Evolutionary conservation across 2,797 vertebrate species (phyloP).

Genomic region (Heliangelus exortis): DNA sequence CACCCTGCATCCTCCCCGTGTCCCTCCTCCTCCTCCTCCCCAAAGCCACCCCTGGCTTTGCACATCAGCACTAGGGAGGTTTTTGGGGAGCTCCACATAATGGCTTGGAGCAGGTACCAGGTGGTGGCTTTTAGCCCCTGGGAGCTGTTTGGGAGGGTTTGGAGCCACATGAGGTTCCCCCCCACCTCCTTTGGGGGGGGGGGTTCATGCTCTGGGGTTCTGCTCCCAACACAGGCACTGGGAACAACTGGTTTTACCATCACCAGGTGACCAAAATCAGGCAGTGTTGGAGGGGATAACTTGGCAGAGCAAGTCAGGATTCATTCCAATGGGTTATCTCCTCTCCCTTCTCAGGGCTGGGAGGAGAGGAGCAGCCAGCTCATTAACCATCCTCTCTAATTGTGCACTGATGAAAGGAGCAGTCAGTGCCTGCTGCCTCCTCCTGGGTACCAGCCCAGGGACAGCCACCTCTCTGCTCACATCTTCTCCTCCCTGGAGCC

Average conservation of each 20-base stretch:
- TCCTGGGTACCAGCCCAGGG: background rate
- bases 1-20: background rate
- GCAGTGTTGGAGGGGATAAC: background rate
- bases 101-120: background rate
- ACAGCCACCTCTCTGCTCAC: background rate
- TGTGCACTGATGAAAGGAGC: background rate
- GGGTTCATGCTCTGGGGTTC: background rate
- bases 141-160: background rate
- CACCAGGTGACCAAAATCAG: background rate
- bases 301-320: background rate
- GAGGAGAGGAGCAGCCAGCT: background rate
- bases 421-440: background rate
- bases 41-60: background rate
- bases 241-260: background rate
- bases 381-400: background rate
- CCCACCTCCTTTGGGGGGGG: accelerated
- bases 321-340: background rate
- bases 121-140: background rate
- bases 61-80: accelerated
- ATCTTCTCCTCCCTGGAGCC: background rate
- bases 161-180: accelerated
- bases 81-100: accelerated
- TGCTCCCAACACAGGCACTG: accelerated
- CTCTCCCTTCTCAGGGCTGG: background rate
- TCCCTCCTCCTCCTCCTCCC: background rate